Conservation (phyloP, 2,797 vertebrate genomes). For the Clarias fuscus region DNA sequence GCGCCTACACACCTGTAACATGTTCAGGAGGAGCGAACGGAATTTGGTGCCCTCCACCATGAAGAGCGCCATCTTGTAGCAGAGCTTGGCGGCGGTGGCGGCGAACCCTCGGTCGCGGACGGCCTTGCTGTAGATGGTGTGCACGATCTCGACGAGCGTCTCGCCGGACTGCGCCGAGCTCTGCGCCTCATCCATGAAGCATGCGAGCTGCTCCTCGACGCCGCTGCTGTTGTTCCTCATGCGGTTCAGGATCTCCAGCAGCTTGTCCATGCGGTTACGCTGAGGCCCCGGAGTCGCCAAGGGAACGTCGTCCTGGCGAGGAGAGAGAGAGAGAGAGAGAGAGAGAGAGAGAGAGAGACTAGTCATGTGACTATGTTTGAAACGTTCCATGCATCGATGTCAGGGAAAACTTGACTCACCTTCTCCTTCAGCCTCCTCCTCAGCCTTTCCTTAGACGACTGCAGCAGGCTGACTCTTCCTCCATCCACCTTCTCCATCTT, state of each 20-base stretch:
- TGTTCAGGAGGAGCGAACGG: constrained; percentile 93
- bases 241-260: constrained; percentile 93
- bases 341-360: background rate
- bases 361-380: background rate
- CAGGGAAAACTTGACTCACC: constrained; percentile 68
- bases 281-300: constrained; percentile 75
- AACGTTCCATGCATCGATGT: background rate
- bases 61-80: constrained; percentile 96
- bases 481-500: constrained; percentile 65
- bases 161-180: constrained; percentile 90
- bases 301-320: constrained; percentile 81
- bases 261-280: constrained; percentile 89
- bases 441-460: constrained; percentile 95
- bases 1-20: constrained; percentile 83
- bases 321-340: background rate
- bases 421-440: constrained; percentile 94
- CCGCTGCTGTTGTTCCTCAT: constrained; percentile 95
- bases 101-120: constrained; percentile 94
- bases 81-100: constrained; percentile 90
- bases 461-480: constrained; percentile 88
- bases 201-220: constrained; percentile 87
- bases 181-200: constrained; percentile 97
- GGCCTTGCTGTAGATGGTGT: constrained; percentile 90
- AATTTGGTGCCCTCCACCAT: constrained; percentile 99
- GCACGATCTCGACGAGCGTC: constrained; percentile 87